Percentiles rank a stretch among this genome's conserved stretches.
Evolutionary conservation across 1,140 invertebrate genomes (phyloP).

Genomic region (Sogatella furcifera): DNA sequence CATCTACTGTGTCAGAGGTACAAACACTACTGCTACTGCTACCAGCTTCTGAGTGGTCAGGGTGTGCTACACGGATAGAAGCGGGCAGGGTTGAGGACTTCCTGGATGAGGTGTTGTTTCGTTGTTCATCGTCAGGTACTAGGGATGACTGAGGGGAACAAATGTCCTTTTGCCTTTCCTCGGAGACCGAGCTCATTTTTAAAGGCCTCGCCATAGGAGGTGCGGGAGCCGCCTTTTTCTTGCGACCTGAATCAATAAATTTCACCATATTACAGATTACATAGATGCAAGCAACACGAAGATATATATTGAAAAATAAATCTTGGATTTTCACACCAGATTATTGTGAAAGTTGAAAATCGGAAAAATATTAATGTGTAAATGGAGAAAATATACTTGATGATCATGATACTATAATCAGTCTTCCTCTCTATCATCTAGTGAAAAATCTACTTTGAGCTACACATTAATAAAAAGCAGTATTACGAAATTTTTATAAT

Average conservation of each 20-base stretch:
- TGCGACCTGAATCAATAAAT: conserved; percentile 21
- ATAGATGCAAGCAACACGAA: too few relatives aligned
- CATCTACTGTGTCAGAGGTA: not conserved
- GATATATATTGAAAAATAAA: too few relatives aligned
- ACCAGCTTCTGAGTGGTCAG: not conserved
- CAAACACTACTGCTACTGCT: not conserved
- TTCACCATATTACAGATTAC: not conserved
- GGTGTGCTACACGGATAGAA: not conserved
- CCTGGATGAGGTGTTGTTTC: not conserved
- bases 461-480: too few relatives aligned
- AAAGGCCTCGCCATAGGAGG: conserved; percentile 13
- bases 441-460: too few relatives aligned
- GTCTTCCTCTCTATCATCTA: too few relatives aligned
- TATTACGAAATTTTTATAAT: too few relatives aligned
- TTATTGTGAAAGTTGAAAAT: too few relatives aligned
- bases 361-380: too few relatives aligned
- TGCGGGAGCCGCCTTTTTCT: conserved; percentile 25
- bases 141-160: conserved; percentile 2
- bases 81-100: conserved; percentile 14
- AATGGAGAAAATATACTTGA: too few relatives aligned
- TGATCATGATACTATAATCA: too few relatives aligned
- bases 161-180: conserved; percentile 16
- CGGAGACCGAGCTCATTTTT: conserved; percentile 9
- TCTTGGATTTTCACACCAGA: too few relatives aligned
- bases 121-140: conserved; percentile 5